Percentiles rank a stretch among this genome's conserved stretches.
Conservation (phyloP, 2,888 invertebrate genomes). For the Zygothrica quintamaculata region DNA sequence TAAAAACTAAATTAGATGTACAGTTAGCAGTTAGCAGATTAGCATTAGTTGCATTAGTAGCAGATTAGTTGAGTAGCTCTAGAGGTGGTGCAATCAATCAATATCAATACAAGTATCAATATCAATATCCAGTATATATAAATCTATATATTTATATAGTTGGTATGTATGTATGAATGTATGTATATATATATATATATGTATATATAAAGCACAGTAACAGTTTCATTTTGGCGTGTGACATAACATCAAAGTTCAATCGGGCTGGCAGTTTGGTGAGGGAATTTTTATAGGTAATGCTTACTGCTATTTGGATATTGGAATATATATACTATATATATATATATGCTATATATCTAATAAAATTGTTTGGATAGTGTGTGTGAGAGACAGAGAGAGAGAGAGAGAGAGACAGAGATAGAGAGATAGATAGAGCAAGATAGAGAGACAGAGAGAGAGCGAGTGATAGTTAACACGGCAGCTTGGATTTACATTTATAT, state of each 20-base stretch:
- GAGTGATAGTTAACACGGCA: conserved; percentile 72
- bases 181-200: conserved; percentile 49
- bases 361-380: conserved; percentile 26
- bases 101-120: conserved; percentile 13
- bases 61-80: conserved; percentile 38
- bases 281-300: conserved; percentile 42
- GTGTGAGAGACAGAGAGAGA: conserved; percentile 31
- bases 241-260: conserved; percentile 54
- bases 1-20: conserved; percentile 36
- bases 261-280: conserved; percentile 50
- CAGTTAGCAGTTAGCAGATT: conserved; percentile 33
- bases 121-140: conserved; percentile 37
- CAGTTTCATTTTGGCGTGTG: conserved; percentile 52
- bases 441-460: conserved; percentile 46
- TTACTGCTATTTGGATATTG: conserved; percentile 42
- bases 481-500: conserved; percentile 68
- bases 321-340: conserved; percentile 16
- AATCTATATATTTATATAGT: conserved; percentile 50
- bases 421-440: conserved; percentile 46
- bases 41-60: conserved; percentile 26
- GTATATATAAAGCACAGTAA: conserved; percentile 69
- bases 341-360: neutral
- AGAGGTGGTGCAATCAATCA: conserved; percentile 53
- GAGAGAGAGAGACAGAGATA: conserved; percentile 23
- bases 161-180: conserved; percentile 31